Percentiles rank a stretch among this genome's conserved stretches.
These are phyloP conservation scores for Acanthaster planci DNA, from an alignment of 35 echinoderm and acorn worm genomes.

Conservation along the genomic window DNA sequence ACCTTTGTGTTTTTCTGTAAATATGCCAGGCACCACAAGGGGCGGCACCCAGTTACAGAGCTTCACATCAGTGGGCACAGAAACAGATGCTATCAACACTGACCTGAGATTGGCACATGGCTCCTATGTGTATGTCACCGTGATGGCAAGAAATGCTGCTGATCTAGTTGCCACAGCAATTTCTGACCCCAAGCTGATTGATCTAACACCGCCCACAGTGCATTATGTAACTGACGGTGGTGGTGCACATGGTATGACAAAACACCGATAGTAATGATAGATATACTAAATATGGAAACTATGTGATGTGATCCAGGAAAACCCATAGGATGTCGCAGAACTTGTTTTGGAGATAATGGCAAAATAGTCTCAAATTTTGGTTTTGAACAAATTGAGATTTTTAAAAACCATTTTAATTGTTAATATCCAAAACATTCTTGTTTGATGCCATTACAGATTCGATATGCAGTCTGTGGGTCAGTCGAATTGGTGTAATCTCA, in stretches of 20 bases:
- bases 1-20: neutral
- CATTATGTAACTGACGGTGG: constrained; percentile 1
- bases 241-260: neutral
- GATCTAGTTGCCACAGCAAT: neutral
- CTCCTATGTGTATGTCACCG: neutral
- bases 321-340: no score
- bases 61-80: constrained; percentile 38
- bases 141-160: constrained; percentile 16
- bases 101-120: constrained; percentile 27
- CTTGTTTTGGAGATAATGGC: no score
- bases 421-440: no score
- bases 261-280: no score
- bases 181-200: neutral
- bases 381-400: no score
- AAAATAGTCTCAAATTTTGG: no score
- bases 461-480: no score
- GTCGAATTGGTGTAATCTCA: no score
- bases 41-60: constrained; percentile 54
- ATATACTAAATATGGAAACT: no score
- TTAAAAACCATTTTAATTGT: no score
- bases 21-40: neutral
- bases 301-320: no score
- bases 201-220: constrained; percentile 24
- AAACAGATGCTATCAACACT: constrained; percentile 12
- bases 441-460: no score